phyloP scores from a whole-genome alignment of 2,113 vertebrate species.

The Gyps fulvus region DNA sequence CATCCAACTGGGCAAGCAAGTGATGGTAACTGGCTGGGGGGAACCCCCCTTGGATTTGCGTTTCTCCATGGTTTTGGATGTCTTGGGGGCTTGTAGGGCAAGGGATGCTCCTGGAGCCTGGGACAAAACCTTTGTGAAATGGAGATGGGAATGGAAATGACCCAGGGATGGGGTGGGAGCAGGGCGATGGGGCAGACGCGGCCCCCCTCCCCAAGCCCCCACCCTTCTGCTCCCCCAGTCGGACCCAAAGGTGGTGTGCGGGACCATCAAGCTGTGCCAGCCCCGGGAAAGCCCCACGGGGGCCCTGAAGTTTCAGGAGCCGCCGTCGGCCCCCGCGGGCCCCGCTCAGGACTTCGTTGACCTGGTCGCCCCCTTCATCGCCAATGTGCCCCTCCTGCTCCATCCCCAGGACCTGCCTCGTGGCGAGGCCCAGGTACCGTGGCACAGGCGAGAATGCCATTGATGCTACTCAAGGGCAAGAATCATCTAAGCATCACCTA shows the following conservation, averaged over 20 bases:
- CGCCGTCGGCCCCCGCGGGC: constrained; percentile 66
- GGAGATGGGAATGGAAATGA: neutral
- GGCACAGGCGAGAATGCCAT: neutral
- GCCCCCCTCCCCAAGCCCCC: neutral
- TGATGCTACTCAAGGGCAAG: neutral
- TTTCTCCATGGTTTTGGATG: neutral
- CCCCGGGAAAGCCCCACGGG: constrained; percentile 54
- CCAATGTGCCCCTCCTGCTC: constrained; percentile 84
- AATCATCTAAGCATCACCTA: neutral
- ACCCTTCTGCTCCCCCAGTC: constrained; percentile 55
- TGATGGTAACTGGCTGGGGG: constrained; percentile 75
- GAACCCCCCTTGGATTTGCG: accelerated
- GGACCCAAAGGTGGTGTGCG: constrained; percentile 75
- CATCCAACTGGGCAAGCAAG: constrained; percentile 81
- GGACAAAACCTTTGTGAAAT: neutral
- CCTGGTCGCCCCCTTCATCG: constrained; percentile 71
- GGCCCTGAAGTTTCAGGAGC: constrained; percentile 32
- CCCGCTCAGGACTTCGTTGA: constrained; percentile 70
- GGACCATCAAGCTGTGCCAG: constrained; percentile 77
- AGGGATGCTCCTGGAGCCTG: neutral
- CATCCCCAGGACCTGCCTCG: constrained; percentile 70
- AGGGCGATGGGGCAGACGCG: neutral
- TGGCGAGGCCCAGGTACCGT: neutral
- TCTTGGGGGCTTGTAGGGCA: neutral
- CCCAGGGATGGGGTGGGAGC: accelerated